Conservation (phyloP, 2,888 invertebrate genomes). For the Axea sp. region DNA sequence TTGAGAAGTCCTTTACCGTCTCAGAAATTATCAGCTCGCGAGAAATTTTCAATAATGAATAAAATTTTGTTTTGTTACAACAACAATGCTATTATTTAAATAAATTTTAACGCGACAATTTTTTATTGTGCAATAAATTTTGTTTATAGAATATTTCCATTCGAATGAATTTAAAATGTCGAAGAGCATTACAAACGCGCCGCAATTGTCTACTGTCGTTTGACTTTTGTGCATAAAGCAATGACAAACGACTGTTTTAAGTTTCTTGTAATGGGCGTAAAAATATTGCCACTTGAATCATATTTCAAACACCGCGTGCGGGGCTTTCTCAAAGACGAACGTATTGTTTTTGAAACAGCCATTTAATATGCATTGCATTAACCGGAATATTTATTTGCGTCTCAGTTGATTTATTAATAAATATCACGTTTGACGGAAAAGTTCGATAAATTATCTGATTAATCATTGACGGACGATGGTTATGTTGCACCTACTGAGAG, state of each 20-base stretch:
- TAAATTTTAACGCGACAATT: no score
- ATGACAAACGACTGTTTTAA: slow-evolving; percentile 28
- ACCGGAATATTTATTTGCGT: background rate
- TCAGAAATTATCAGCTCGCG: no score
- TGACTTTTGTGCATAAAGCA: slow-evolving; percentile 23
- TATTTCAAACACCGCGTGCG: slow-evolving; percentile 19
- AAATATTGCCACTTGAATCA: slow-evolving; percentile 19
- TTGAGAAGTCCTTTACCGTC: no score
- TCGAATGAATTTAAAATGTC: background rate
- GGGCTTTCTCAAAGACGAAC: slow-evolving; percentile 13
- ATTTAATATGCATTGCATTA: slow-evolving; percentile 4
- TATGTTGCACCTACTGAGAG: no score
- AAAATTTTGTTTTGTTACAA: no score
- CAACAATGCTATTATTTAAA: no score
- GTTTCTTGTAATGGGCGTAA: slow-evolving; percentile 27
- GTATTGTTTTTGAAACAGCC: slow-evolving; percentile 7
- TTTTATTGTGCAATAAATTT: slow-evolving; percentile 1
- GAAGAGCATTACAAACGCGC: slow-evolving; percentile 1
- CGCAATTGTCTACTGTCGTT: slow-evolving; percentile 6
- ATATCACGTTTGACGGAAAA: background rate
- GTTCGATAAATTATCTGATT: background rate
- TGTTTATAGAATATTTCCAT: background rate
- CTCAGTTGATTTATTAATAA: slow-evolving; percentile 8
- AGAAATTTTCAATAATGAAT: no score
- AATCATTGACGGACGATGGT: no score